Conservation (phyloP, 2,888 invertebrate species). For the Malthinus seriepunctatus region DNA sequence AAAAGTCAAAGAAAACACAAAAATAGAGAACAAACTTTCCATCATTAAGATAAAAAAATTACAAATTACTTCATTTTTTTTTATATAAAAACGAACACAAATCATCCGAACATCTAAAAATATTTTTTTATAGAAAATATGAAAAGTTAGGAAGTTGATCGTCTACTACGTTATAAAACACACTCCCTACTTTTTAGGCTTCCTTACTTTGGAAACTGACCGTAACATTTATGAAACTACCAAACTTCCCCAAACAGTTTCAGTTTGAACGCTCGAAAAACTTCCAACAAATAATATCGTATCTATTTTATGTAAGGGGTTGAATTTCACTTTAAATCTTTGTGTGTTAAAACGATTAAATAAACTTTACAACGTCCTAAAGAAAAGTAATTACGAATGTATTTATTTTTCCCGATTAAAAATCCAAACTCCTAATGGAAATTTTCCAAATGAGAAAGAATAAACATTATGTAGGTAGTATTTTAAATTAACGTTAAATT, state of each 20-base stretch:
- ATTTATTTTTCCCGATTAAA: too few species aligned
- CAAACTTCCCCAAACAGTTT: conserved; percentile 28
- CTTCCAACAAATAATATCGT: conserved; percentile 26
- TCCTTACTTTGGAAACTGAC: conserved; percentile 37
- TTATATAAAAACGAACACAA: conserved; percentile 10
- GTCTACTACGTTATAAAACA: conserved; percentile 41
- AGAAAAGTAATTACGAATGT: too few species aligned
- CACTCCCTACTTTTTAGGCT: conserved; percentile 36
- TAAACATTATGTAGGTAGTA: too few species aligned
- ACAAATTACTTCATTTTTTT: background rate
- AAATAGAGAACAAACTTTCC: too few species aligned
- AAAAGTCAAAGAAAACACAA: conserved; percentile 28
- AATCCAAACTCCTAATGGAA: too few species aligned
- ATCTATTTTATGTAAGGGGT: conserved; percentile 20
- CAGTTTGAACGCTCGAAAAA: conserved; percentile 27
- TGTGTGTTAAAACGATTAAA: background rate
- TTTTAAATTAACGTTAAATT: background rate
- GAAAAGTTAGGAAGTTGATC: conserved; percentile 39
- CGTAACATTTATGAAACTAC: conserved; percentile 42
- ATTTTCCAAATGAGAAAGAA: too few species aligned
- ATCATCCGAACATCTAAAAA: conserved; percentile 15
- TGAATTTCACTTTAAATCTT: conserved; percentile 16
- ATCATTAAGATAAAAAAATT: too few species aligned
- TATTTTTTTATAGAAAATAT: conserved; percentile 35
- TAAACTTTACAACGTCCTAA: too few species aligned